Percentiles rank a stretch among this genome's conserved stretches.
phyloP scores from a whole-genome alignment of 2,113 vertebrate genomes.

The Ardeotis arabs region DNA sequence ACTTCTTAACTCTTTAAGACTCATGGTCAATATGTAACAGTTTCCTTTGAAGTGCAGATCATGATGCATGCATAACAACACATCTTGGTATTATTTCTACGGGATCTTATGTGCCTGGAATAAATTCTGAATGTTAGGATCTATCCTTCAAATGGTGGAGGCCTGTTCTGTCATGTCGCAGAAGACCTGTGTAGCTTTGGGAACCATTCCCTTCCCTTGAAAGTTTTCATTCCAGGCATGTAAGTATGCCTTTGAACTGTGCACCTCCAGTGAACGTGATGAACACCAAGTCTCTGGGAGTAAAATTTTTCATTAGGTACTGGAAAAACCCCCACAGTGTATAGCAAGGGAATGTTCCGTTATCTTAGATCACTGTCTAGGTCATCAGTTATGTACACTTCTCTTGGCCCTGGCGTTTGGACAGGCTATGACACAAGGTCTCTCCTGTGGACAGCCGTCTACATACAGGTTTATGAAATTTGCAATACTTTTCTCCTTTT shows the following conservation, averaged over 20 bases:
- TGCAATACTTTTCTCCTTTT: not conserved
- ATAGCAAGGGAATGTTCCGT: not conserved
- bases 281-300: not conserved
- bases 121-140: not conserved
- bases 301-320: not conserved
- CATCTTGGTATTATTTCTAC: slow-evolving; percentile 27
- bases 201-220: not conserved
- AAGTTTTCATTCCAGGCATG: not conserved
- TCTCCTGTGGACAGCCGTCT: not conserved
- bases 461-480: not conserved
- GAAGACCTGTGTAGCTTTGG: not conserved
- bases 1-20: not conserved
- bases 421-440: not conserved
- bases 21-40: not conserved
- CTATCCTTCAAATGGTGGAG: not conserved
- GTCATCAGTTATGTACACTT: not conserved
- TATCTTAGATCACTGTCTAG: not conserved
- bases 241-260: not conserved
- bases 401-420: not conserved
- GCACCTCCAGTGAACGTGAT: not conserved
- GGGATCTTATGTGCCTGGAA: not conserved
- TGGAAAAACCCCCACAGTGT: not conserved
- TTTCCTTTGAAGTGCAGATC: not conserved
- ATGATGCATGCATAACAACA: not conserved
- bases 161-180: not conserved